Conservation (phyloP, 1,140 invertebrate genomes). For the Schmidtea mediterranea region DNA sequence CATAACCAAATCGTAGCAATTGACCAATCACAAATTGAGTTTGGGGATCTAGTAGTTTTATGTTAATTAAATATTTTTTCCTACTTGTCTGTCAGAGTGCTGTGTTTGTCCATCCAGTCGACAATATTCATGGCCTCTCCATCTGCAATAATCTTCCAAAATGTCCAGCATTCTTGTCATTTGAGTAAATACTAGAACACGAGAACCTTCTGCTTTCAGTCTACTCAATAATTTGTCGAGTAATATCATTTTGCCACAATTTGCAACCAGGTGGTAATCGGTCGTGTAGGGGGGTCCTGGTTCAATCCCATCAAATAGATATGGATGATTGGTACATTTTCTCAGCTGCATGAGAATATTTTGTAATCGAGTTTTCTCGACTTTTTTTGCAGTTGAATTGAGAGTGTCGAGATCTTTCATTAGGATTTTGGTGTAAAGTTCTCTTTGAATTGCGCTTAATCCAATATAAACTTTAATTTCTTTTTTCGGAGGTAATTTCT, state of each 20-base stretch:
- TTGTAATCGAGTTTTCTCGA: slow-evolving; percentile 67
- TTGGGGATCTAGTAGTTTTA: too few relatives aligned
- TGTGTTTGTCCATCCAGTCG: slow-evolving; percentile 83
- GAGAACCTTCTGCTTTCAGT: slow-evolving; percentile 58
- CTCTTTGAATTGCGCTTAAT: slow-evolving; percentile 89
- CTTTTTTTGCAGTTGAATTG: slow-evolving; percentile 67
- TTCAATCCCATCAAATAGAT: slow-evolving; percentile 92
- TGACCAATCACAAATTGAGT: too few relatives aligned
- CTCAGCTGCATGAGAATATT: slow-evolving; percentile 96
- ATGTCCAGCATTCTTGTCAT: slow-evolving; percentile 98
- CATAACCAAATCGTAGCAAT: too few relatives aligned
- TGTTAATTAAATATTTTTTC: not conserved
- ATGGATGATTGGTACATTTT: slow-evolving; percentile 92
- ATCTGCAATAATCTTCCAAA: slow-evolving; percentile 87
- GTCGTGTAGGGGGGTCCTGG: slow-evolving; percentile 95
- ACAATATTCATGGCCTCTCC: slow-evolving; percentile 69
- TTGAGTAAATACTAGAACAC: slow-evolving; percentile 88
- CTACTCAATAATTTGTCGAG: slow-evolving; percentile 78
- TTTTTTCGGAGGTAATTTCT: slow-evolving; percentile 76
- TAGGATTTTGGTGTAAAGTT: slow-evolving; percentile 90
- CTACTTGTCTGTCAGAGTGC: slow-evolving; percentile 64
- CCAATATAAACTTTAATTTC: slow-evolving; percentile 68
- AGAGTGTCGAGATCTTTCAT: slow-evolving; percentile 98
- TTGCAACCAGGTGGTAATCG: slow-evolving; percentile 67
- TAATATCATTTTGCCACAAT: slow-evolving; percentile 83